phyloP scores from a whole-genome alignment of 2,888 invertebrate species.

The Spisula solida region DNA sequence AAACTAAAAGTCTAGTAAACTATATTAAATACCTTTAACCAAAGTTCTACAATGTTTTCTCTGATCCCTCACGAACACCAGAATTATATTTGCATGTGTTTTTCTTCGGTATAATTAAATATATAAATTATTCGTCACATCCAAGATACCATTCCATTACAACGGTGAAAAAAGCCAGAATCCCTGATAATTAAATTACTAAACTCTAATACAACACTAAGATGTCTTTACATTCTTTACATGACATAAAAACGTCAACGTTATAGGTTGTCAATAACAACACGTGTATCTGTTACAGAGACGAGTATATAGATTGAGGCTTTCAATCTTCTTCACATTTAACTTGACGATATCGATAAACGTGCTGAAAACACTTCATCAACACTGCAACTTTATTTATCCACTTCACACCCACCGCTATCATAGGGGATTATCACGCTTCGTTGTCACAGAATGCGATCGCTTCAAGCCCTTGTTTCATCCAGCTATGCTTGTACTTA shows the following conservation, averaged over 20 bases:
- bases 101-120: neutral
- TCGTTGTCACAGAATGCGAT: no score
- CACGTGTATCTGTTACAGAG: neutral
- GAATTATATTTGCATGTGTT: neutral
- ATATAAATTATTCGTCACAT: neutral
- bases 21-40: neutral
- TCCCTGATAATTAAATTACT: neutral
- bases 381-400: neutral
- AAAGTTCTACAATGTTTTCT: neutral
- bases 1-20: neutral
- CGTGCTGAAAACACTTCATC: neutral
- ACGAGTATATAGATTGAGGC: neutral
- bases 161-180: slow-evolving; percentile 1
- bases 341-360: neutral
- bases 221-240: neutral
- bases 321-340: neutral
- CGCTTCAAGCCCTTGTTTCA: no score
- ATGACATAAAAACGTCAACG: neutral
- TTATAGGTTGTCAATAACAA: neutral
- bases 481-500: no score
- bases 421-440: no score
- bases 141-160: neutral
- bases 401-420: no score
- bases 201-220: neutral
- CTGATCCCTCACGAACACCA: neutral